Base-by-base conservation (phyloP, 2,888 invertebrate genomes). In the Dinocampus coccinellae region DNA sequence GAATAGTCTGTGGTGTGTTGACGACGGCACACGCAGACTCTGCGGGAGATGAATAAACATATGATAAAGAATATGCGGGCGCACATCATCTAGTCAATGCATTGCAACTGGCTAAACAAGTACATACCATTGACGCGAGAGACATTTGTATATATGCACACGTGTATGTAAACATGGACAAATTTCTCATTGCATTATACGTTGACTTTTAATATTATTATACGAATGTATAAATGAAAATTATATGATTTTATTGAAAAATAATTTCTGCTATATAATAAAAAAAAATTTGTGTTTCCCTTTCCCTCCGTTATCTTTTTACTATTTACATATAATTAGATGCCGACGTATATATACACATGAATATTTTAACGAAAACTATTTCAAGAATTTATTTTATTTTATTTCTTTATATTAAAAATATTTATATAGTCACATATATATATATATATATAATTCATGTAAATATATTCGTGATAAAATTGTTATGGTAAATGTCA, bases 41-140 rank as follows among this genome's bases (percentile, higher is more conserved):
- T 52, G 57, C 20, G 20, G 29, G 62, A 26, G 22, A 55, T 55
- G 71, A 26, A 69, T 34, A 72, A 70, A n/a, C n/a, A n/a, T n/a
- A n/a, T n/a, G n/a, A n/a, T n/a, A 63, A 73, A 69, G 62, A 70
- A 68, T 66, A 73, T 61, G 57, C 72, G 77, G 76, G 76, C 78
- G 47, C 47, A n/a, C 47, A 47, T 47, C 47, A 81, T 75, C 77
- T 80, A 79, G 80, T 80, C 80, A 82, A 83, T 83, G 83, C 82
- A n/a, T 80, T 80, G 80, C 79, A 34, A 80, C 82, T 77, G 78
- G 79, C 81, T 79, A 76, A 80, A 79, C 82, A 80, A 79, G 81
- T 81, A 79, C 78, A n/a, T 69, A 78, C 77, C 70, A 75, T 76
- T 72, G 65, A 34, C 33, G 69, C n/a, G n/a, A n/a, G 3, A 34